Evolutionary conservation across 1,140 invertebrate genomes (phyloP), one percentile per base, ranked within the genome.

Genomic region (Palaemon carinicauda): DNA sequence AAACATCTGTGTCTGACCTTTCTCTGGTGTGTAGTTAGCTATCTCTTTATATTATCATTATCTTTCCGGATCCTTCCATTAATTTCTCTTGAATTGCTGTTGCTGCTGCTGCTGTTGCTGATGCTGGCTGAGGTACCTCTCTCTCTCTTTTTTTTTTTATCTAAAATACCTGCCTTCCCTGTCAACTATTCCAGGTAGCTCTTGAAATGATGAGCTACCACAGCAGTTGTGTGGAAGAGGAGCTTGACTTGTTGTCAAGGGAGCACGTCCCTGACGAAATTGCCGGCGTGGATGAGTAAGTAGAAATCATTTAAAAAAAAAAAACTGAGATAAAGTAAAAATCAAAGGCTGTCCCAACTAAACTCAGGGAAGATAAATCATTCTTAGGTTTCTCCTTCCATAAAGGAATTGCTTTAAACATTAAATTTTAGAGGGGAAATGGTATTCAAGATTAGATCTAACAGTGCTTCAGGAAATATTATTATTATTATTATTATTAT

Each of bases 131-230:
- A n/a, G n/a, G n/a, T n/a, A n/a, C n/a, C n/a, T n/a, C n/a, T n/a
- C n/a, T 78, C 50, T 21, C 31, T 53, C 14, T 79, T 19, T 60
- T 19, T 17, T 73, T 53, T 60, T 54, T 69, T 29, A 27, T 56
- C 82, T 54, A 87, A 87, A 81, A 15, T 24, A 17, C 79, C 52
- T 41, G n/a, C 71, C 69, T 41, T 74, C 73, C 77, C 41, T 56
- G 29, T 79, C 81, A 52, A 77, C 80, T 73, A 54, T 79, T 69
- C 54, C 85, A 92, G 89, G 88, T 89, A 83, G 88, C 88, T 81
- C 88, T 89, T 53, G 88, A 89, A 87, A 87, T 89, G 78, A 89
- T 89, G 88, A 89, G 88, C 82, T 89, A 89, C 56, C 87, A 89
- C 41, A 79, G 87, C 73, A 88, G 87, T 80, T 74, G 82, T 29